Percentiles rank a stretch among this genome's conserved stretches.
These are phyloP conservation scores for Eidolon dupreanum DNA, from an alignment of 2,797 vertebrate genomes.

Conservation along the genomic window DNA sequence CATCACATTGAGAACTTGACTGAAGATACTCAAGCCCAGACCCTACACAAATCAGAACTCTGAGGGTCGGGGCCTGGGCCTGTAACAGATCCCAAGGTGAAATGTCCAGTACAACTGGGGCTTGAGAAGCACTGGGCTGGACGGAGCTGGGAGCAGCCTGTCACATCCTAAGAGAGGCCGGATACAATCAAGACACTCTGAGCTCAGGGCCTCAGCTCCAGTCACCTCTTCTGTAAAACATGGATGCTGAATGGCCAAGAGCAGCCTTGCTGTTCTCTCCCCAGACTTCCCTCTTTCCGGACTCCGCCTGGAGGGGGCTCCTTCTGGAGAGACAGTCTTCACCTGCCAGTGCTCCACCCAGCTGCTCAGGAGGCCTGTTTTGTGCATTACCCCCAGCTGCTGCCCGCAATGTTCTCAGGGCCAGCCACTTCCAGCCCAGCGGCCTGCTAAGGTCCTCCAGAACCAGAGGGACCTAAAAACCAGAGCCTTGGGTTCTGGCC, in stretches of 20 bases:
- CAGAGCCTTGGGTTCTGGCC: background rate
- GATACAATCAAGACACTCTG: background rate
- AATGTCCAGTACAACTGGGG: no score
- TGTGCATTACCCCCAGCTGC: background rate
- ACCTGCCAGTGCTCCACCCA: fast-evolving
- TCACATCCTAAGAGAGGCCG: background rate
- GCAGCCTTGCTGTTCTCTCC: background rate
- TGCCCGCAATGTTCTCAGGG: background rate
- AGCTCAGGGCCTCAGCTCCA: background rate
- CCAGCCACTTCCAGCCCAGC: background rate
- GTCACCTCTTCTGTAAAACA: fast-evolving
- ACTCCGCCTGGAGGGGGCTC: background rate
- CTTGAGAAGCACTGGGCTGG: background rate
- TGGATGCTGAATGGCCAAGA: background rate
- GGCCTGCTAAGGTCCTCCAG: background rate
- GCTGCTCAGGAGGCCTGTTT: background rate
- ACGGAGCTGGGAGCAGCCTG: fast-evolving
- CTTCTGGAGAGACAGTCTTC: background rate
- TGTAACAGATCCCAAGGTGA: fast-evolving
- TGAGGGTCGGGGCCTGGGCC: background rate
- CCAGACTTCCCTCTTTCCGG: background rate
- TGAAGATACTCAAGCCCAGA: background rate
- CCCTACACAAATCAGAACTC: background rate
- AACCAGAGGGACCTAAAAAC: background rate
- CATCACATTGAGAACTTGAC: background rate